Conservation (phyloP, 30 jellyfish, hydroid and myxozoan genomes). For the Aurelia sp. region DNA sequence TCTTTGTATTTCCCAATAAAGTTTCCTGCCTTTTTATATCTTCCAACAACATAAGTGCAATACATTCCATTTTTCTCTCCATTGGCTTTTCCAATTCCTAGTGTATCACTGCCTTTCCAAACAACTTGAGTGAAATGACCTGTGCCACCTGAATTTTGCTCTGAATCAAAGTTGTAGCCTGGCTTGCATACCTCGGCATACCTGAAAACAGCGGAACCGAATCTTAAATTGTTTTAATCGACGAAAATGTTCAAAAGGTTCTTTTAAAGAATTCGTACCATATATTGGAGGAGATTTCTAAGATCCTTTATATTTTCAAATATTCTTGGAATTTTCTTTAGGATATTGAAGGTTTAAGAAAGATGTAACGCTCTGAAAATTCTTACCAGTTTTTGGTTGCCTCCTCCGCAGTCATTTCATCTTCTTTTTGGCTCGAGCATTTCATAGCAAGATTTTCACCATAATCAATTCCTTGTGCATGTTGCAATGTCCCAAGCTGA, state of each 20-base stretch:
- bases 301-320: no score
- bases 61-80: slow-evolving; percentile 71
- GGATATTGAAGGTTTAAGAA: no score
- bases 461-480: slow-evolving; percentile 68
- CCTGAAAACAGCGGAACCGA: slow-evolving; percentile 19
- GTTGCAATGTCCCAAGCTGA: slow-evolving; percentile 72
- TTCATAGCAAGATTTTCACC: slow-evolving; percentile 96
- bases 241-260: no score
- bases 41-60: slow-evolving; percentile 94
- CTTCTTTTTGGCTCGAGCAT: slow-evolving; percentile 69
- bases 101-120: slow-evolving; percentile 87
- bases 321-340: no score
- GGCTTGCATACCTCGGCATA: slow-evolving; percentile 83
- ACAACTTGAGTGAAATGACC: slow-evolving; percentile 93
- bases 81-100: slow-evolving; percentile 93
- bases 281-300: no score
- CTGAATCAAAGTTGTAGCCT: slow-evolving; percentile 60
- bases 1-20: slow-evolving; percentile 69
- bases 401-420: slow-evolving; percentile 82
- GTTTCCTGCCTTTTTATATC: slow-evolving; percentile 90
- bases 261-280: no score
- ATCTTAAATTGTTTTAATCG: no score
- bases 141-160: slow-evolving; percentile 14
- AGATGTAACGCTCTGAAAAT: neutral
- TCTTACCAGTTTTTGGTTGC: slow-evolving; percentile 84